Evolutionary conservation across 1,140 invertebrate genomes (phyloP).

Genomic region (Rhyacophila brunnea): DNA sequence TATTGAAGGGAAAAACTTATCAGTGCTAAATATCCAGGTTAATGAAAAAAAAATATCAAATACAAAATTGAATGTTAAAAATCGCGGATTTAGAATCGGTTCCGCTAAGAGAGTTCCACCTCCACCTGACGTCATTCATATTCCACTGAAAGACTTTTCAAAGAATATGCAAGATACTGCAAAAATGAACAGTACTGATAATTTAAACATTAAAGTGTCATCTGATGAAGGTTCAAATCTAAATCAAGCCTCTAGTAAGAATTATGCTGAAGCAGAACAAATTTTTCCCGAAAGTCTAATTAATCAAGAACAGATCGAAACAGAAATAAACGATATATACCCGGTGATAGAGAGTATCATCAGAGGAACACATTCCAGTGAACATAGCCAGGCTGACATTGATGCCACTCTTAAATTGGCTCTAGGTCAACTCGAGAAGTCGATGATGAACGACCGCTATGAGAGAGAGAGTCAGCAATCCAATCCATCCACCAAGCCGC

Average conservation of each 20-base stretch:
- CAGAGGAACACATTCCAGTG: not conserved
- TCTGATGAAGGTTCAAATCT: not conserved
- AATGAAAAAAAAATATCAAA: not conserved
- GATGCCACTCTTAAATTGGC: constrained; percentile 23
- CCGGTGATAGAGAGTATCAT: constrained; percentile 21
- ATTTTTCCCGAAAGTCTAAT: not conserved
- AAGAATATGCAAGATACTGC: not conserved
- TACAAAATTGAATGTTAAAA: constrained; percentile 7
- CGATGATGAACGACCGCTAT: constrained; percentile 18
- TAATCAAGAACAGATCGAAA: constrained; percentile 17
- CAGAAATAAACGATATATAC: constrained; percentile 27
- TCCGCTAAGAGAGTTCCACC: constrained; percentile 23
- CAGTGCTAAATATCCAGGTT: constrained; percentile 2
- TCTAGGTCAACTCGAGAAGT: constrained; percentile 23
- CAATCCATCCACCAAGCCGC: not conserved
- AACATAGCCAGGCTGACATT: constrained; percentile 22
- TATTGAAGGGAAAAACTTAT: not conserved
- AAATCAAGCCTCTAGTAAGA: not conserved
- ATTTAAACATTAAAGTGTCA: too few species aligned
- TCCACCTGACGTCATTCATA: constrained; percentile 27
- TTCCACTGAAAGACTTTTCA: constrained; percentile 24
- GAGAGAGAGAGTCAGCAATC: not conserved
- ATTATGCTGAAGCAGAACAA: not conserved
- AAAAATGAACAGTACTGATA: not conserved
- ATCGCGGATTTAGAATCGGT: constrained; percentile 23